Percentiles rank a stretch among this genome's conserved stretches.
phyloP scores from a whole-genome alignment of 2,113 vertebrate species.

The Hemibates koningsi region DNA sequence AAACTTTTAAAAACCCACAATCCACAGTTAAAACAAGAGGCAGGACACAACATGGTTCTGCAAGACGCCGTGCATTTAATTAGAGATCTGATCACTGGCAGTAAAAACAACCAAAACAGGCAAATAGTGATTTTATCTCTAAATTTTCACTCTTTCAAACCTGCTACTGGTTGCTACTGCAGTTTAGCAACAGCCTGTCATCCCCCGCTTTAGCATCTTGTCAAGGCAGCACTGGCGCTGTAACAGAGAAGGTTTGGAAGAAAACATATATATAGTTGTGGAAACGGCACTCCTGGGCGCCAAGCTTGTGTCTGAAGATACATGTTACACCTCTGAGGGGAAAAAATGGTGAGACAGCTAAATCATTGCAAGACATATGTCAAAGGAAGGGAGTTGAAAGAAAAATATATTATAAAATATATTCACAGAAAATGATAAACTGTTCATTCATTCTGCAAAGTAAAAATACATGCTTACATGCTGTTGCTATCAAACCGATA shows the following conservation, averaged over 20 bases:
- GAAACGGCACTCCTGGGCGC: background rate
- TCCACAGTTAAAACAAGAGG: slow-evolving; percentile 6
- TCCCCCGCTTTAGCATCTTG: background rate
- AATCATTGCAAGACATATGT: background rate
- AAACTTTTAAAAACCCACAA: background rate
- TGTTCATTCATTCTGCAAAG: background rate
- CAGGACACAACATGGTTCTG: slow-evolving; percentile 9
- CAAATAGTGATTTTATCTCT: slow-evolving; percentile 2
- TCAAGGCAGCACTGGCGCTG: background rate
- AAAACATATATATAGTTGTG: background rate
- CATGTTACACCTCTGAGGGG: background rate
- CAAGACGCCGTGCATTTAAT: background rate
- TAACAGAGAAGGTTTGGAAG: background rate
- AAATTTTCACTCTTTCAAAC: background rate
- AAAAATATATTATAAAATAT: too few species aligned
- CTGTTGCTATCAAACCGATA: background rate
- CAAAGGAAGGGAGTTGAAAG: background rate
- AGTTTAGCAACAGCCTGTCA: slow-evolving; percentile 9
- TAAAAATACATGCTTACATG: background rate
- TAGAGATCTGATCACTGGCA: slow-evolving; percentile 8
- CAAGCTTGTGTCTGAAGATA: background rate
- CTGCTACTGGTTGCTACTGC: background rate
- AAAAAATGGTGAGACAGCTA: background rate
- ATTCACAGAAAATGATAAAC: background rate
- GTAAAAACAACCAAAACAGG: slow-evolving; percentile 10